Evolutionary conservation across 2,113 vertebrate species (phyloP), one percentile per base, ranked within the genome.

Genomic region (Sylvietta virens): DNA sequence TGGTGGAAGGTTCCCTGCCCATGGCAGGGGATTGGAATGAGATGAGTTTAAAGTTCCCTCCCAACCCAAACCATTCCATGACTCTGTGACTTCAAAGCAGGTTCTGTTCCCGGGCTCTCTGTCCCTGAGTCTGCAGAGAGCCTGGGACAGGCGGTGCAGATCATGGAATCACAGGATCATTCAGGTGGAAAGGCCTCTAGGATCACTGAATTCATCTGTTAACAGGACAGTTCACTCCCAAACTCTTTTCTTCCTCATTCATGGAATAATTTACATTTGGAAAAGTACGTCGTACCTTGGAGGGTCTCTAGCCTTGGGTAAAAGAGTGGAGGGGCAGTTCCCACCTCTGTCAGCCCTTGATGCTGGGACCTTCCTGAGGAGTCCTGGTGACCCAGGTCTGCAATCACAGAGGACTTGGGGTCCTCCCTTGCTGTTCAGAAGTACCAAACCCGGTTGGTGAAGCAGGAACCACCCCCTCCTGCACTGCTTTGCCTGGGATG

Each of bases 381-480:
- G 22, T 22, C 27, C 22, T 27, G 62, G 27, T 51, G 22, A 3
- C 7, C 26, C 35, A 40, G 30, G 4, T 4, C 66, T 70, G 60
- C 71, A 6, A 0, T 8, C 5, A 0, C 7, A 51, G 45, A 10
- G 9, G 11, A 3, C 9, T 69, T 28, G 21, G 72, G 13, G 4
- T 39, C 37, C 53, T 53, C n/a, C 17, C 53, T 22, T 8, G 35
- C 1, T 45, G 19, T n/a, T n/a, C 14, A 23, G 17, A 42, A 35
- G 27, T 26, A 5, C 27, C 0, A 1, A 42, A 23, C 1, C 18
- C 1, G 0, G 9, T 1, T 20, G 50, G 50, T 7, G 64, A 5
- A 0, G 2, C 73, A 72, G 79, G 60, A 44, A 4, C 27, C 19
- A 21, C 4, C 17, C 4, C 3, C 10, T 33, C 31, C 35, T 7